Base-by-base conservation (phyloP, 2,797 vertebrate genomes). In the Coilia nasus region DNA sequence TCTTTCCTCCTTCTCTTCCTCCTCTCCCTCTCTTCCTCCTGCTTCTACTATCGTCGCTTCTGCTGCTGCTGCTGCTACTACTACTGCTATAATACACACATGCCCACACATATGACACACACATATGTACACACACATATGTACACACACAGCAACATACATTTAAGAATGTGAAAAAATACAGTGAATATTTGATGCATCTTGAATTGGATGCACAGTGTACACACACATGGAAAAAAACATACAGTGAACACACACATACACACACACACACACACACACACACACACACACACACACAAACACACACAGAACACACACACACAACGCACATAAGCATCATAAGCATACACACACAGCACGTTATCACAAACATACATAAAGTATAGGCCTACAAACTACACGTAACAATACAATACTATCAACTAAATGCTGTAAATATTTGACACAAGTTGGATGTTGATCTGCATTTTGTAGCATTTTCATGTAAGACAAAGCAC, bases 261-360 rank as follows among this genome's bases (percentile, higher is more conserved):
- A 59, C 57, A 59, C 57, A 59, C 19, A 59, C 57, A 59, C 57
- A 59, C 57, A 59, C 57, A 59, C 57, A 59, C 57, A 59, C 57
- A 59, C 57, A 59, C 57, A 59, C 57, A 59, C 57, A 59, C 57
- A 59, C 57, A 59, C 57, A 59, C 57, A 59, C 57, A 59, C 57
- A 59, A 17, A 59, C 56, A 21, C 56, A 59, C 56, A 59, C 56
- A 21, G 17, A 59, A 5, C 56, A 59, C 19, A 59, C 57, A 59
- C 57, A 59, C 57, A 59, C 57, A 59, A n/a, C n/a, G n/a, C n/a
- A n/a, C n/a, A 6, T n/a, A 62, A 3, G n/a, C 59, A 62, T 6
- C 6, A 62, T 10, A 47, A 4, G 10, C 3, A 3, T 10, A 4
- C 46, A 47, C 46, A 47, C 3, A 47, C 3, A 47, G 46, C 46